phyloP scores from a whole-genome alignment of 2,888 invertebrate species.

The Encarsia formosa region DNA sequence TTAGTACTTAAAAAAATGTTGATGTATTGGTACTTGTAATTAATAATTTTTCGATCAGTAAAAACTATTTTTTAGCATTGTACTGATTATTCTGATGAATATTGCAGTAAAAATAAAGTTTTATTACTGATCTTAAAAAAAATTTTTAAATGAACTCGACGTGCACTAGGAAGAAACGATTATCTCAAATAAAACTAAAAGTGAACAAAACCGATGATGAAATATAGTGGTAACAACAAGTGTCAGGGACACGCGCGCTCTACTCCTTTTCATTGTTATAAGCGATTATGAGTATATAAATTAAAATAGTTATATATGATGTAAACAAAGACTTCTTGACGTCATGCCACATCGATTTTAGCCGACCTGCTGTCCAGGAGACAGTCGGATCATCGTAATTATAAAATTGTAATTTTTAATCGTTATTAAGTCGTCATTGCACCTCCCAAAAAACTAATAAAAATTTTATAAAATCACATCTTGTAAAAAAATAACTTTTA shows the following conservation, averaged over 20 bases:
- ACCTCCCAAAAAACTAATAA: slow-evolving; percentile 12
- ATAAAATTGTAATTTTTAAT: slow-evolving; percentile 11
- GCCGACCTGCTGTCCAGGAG: slow-evolving; percentile 12
- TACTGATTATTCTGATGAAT: too few relatives aligned
- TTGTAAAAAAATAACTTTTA: slow-evolving; percentile 9
- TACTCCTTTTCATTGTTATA: slow-evolving; percentile 18
- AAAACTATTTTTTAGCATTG: too few relatives aligned
- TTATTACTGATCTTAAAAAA: too few relatives aligned
- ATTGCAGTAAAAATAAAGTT: too few relatives aligned
- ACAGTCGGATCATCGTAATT: slow-evolving; percentile 14
- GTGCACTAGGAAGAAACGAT: neutral
- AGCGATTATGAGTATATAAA: slow-evolving; percentile 7
- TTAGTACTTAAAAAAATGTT: too few relatives aligned
- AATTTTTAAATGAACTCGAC: too few relatives aligned
- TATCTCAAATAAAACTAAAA: neutral
- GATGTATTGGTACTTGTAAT: too few relatives aligned
- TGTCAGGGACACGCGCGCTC: slow-evolving; percentile 11
- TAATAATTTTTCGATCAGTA: too few relatives aligned
- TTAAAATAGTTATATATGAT: slow-evolving; percentile 6
- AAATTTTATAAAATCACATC: slow-evolving; percentile 18
- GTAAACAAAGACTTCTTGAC: slow-evolving; percentile 26
- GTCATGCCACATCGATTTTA: slow-evolving; percentile 27
- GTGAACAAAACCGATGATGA: neutral
- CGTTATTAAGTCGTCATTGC: slow-evolving; percentile 10
- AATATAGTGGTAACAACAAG: slow-evolving; percentile 1